Percentiles rank a stretch among this genome's conserved stretches.
These are phyloP conservation scores for Drosophila pullipes DNA, from an alignment of 2,888 invertebrate genomes.

Conservation along the genomic window DNA sequence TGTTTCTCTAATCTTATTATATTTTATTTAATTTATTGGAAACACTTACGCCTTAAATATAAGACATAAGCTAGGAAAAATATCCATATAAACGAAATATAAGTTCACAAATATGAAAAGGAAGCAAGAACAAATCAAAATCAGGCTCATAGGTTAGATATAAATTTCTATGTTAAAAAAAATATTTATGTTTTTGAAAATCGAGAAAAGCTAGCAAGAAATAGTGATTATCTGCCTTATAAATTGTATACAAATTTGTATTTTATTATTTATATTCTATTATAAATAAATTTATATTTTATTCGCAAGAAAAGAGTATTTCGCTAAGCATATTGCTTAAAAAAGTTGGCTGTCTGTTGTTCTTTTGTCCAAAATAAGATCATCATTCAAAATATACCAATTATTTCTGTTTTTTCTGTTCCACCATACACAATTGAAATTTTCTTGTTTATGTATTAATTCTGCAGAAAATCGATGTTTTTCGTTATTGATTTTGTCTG, in stretches of 20 bases:
- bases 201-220: neutral
- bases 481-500: slow-evolving; percentile 22
- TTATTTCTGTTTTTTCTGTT: neutral
- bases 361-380: slow-evolving; percentile 1
- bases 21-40: neutral
- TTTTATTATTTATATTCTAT: neutral
- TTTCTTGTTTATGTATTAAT: neutral
- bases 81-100: neutral
- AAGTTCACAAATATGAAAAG: neutral
- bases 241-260: neutral
- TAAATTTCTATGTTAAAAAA: neutral
- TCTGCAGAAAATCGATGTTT: slow-evolving; percentile 23
- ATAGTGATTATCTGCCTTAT: neutral
- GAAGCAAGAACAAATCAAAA: neutral
- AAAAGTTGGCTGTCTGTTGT: neutral
- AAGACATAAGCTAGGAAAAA: neutral
- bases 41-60: too few relatives aligned
- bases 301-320: neutral
- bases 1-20: neutral
- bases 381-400: neutral
- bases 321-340: neutral
- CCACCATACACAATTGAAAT: slow-evolving; percentile 1
- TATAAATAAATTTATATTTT: neutral
- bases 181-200: neutral
- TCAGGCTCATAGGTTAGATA: neutral